Evolutionary conservation across 2,797 vertebrate genomes (phyloP).

Genomic region (Mionectes olivaceus): DNA sequence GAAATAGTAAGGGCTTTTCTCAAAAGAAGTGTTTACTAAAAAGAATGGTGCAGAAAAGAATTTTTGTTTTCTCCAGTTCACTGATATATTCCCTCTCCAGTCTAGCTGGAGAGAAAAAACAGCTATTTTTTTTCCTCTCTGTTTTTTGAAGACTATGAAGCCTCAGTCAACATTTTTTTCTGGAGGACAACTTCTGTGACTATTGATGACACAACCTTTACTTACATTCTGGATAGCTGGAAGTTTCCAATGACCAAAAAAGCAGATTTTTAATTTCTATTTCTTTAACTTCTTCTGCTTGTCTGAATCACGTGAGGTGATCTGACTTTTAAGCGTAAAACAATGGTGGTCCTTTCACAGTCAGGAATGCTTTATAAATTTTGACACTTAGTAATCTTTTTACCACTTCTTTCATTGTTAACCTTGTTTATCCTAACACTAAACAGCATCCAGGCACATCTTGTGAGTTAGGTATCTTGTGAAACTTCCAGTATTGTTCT

Average conservation of each 20-base stretch:
- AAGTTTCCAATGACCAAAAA: not conserved
- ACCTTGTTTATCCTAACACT: not conserved
- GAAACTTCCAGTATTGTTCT: not conserved
- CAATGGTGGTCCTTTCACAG: rapidly evolving
- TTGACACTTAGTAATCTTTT: not conserved
- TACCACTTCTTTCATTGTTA: not conserved
- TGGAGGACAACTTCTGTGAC: not conserved
- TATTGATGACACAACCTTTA: not conserved
- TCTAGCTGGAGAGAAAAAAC: not conserved
- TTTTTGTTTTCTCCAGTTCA: not conserved
- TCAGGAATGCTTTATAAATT: not conserved
- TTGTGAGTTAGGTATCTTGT: not conserved
- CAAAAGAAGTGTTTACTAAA: not conserved
- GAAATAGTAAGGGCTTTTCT: not conserved
- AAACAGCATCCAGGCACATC: not conserved
- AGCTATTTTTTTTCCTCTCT: not conserved
- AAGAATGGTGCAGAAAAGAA: not conserved
- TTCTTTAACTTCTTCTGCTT: not conserved
- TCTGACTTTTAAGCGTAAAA: not conserved
- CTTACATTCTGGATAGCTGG: not conserved
- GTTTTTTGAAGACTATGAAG: not conserved
- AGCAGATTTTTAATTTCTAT: not conserved
- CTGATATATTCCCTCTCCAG: not conserved
- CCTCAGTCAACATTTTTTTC: not conserved
- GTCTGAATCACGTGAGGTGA: rapidly evolving